These are phyloP conservation scores for Calosoma granatense DNA, from an alignment of 1,140 invertebrate species.

Conservation along the genomic window DNA sequence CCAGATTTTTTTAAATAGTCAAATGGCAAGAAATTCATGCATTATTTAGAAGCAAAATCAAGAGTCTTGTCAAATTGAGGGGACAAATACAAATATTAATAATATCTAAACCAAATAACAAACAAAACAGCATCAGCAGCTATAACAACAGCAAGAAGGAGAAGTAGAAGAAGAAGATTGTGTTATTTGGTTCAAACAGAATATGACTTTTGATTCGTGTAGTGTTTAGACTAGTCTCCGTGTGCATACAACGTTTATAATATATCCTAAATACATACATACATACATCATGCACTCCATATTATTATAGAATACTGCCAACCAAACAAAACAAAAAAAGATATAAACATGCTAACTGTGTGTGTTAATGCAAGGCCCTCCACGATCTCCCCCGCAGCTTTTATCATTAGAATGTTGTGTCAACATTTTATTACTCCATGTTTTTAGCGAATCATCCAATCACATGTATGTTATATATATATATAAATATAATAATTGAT, in stretches of 20 bases:
- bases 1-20: background rate
- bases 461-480: too few species aligned
- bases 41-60: background rate
- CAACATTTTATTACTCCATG: too few species aligned
- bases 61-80: background rate
- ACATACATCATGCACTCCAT: background rate
- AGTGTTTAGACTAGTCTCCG: background rate
- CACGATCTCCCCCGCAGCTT: background rate
- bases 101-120: background rate
- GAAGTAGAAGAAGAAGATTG: too few species aligned
- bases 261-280: background rate
- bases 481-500: too few species aligned
- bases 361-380: background rate
- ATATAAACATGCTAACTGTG: conserved; percentile 3
- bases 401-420: too few species aligned
- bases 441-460: too few species aligned
- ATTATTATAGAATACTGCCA: conserved; percentile 1
- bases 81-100: background rate
- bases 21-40: background rate
- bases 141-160: too few species aligned
- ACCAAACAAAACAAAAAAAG: too few species aligned
- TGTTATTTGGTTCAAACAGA: too few species aligned
- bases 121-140: too few species aligned
- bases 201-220: too few species aligned
- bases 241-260: background rate